Evolutionary conservation across 2,113 vertebrate species (phyloP), one percentile per base, ranked within the genome.

Genomic region (Sigmodon hispidus): DNA sequence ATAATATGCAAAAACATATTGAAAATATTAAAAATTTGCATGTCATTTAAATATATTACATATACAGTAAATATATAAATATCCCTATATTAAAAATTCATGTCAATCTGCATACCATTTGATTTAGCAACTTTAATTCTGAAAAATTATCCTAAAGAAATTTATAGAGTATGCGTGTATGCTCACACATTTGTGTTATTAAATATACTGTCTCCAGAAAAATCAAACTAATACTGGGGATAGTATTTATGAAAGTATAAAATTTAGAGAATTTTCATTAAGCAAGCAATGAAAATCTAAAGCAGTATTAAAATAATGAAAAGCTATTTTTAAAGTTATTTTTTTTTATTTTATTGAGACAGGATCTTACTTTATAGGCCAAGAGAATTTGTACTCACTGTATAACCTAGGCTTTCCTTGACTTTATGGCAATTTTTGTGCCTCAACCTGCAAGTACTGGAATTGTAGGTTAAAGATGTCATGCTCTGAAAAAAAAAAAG

Each of bases 231-330:
- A 3, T 87, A n/a, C n/a, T n/a, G n/a, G n/a, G n/a, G n/a, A n/a
- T n/a, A n/a, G n/a, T n/a, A n/a, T n/a, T n/a, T n/a, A n/a, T n/a
- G n/a, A n/a, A n/a, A n/a, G n/a, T n/a, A n/a, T n/a, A n/a, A n/a
- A n/a, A 16, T 67, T 67, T 67, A 67, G 13, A 67, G 16, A 67
- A 34, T 67, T 34, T 15, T 87, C 43, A 75, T 89, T 80, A 85
- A 96, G 69, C 17, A 87, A 70, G 73, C 8, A 85, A 59, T 84
- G 50, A 79, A 80, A 90, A 83, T 52, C 40, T 91, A 67, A 91
- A 89, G 87, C 67, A 85, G 50, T 48, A 45, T 43, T 72, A 89
- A 95, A 81, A n/a, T n/a, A 93, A 88, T 80, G 29, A 81, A 73
- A 89, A 90, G 69, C 0, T 26, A 26, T 2, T 50, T 80, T 69